Evolutionary conservation across 1,140 invertebrate species (phyloP), one percentile per base, ranked within the genome.

Genomic region (Drosophila grimshawi): DNA sequence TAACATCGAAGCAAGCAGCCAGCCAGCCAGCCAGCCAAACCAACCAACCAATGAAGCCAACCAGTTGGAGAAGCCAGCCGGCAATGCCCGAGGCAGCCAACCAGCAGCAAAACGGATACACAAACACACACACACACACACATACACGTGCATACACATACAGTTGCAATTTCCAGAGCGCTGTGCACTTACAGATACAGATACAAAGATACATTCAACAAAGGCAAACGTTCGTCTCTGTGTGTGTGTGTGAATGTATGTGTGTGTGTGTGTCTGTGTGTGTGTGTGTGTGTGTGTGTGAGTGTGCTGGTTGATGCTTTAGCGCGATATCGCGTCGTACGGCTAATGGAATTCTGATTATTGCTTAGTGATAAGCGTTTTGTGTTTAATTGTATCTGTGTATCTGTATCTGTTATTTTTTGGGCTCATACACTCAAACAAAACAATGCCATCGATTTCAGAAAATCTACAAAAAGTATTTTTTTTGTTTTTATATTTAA

Each of bases 271-370:
- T 76, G 86, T 74, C n/a, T 66, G 37, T 46, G 29, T 53, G 30
- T 53, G 10, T 53, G 37, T 63, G 19, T 56, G 53, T 69, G 49
- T 71, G 67, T 77, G 76, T 73, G 65, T 76, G 86, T 74, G 77
- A 74, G 89, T 77, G 68, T 55, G 56, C 30, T 60, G 74, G 68
- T 78, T 78, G 89, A 91, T 91, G 89, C 83, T 91, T 91, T 81
- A 80, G 63, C 67, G 78, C 74, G 89, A 91, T 91, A 91, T 91
- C 89, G 83, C 83, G 83, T 91, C 89, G 71, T 91, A 91, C 90
- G 85, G 90, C 90, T 92, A 92, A 92, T 92, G 90, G 90, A 92
- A 92, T 92, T 92, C 90, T 92, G 90, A 92, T 92, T 91, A 92
- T 92, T 92, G 90, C 86, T 90, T 92, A 86, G 81, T 81, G 90